These are phyloP conservation scores for Lepidurus apus DNA, from an alignment of 1,140 invertebrate genomes.

Conservation along the genomic window DNA sequence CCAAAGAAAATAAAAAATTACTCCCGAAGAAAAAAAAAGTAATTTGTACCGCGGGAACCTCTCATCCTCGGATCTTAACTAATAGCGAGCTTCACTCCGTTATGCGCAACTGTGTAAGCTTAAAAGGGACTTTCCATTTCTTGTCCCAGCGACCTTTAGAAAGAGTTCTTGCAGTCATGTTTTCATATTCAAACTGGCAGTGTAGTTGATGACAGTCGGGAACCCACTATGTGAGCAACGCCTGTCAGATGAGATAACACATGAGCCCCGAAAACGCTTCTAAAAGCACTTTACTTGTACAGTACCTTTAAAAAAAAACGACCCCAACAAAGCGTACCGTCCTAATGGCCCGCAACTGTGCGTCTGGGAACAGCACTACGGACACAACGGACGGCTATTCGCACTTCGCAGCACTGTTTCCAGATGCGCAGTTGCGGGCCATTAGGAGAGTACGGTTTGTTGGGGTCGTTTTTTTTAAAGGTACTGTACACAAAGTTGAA, in stretches of 20 bases:
- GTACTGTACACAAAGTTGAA: no score
- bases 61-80: neutral
- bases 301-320: no score
- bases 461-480: no score
- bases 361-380: no score
- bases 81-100: neutral
- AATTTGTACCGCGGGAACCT: slow-evolving; percentile 13
- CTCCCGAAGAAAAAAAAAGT: slow-evolving; percentile 13
- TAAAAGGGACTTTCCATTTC: neutral
- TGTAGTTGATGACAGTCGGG: slow-evolving; percentile 1
- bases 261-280: neutral
- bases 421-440: no score
- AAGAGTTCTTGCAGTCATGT: neutral
- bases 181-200: neutral
- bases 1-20: neutral
- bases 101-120: neutral
- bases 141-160: neutral
- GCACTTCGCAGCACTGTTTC: no score
- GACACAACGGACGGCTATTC: no score
- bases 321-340: no score
- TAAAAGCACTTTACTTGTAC: neutral
- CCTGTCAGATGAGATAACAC: neutral
- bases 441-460: no score
- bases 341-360: no score
- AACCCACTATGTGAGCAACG: neutral